Percentiles rank a stretch among this genome's conserved stretches.
These are phyloP conservation scores for Drosophila mimetica DNA, from an alignment of 2,888 invertebrate genomes.

Conservation along the genomic window DNA sequence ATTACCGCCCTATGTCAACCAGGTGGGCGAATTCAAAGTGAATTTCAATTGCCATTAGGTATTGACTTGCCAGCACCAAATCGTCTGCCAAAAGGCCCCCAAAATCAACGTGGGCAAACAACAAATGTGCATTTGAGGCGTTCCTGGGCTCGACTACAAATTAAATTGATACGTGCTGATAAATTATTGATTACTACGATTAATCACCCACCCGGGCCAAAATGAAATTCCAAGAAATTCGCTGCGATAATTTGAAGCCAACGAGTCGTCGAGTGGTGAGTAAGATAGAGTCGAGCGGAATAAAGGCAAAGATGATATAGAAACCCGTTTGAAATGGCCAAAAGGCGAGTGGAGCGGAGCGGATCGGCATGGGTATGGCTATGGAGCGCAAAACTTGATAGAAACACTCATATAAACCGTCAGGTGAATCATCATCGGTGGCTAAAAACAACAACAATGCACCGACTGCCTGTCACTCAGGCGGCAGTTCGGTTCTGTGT, in stretches of 20 bases:
- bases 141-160: slow-evolving; percentile 34
- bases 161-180: slow-evolving; percentile 66
- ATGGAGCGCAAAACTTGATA: slow-evolving; percentile 26
- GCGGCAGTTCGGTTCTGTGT: slow-evolving; percentile 13
- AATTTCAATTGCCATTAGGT: slow-evolving; percentile 58
- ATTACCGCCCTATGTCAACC: slow-evolving; percentile 4
- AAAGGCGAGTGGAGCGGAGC: neutral
- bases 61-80: neutral
- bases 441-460: slow-evolving; percentile 17
- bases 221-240: slow-evolving; percentile 63
- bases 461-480: slow-evolving; percentile 32
- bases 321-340: slow-evolving; percentile 59
- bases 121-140: slow-evolving; percentile 49
- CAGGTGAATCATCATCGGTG: slow-evolving; percentile 45
- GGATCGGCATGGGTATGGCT: neutral
- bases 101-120: slow-evolving; percentile 15
- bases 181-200: slow-evolving; percentile 67
- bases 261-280: slow-evolving; percentile 21
- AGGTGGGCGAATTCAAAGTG: slow-evolving; percentile 48
- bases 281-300: slow-evolving; percentile 26
- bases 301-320: slow-evolving; percentile 53
- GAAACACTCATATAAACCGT: slow-evolving; percentile 32
- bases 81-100: neutral
- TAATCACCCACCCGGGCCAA: slow-evolving; percentile 54
- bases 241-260: slow-evolving; percentile 48